Evolutionary conservation across 2,113 vertebrate genomes (phyloP).

Genomic region (Colius striatus): DNA sequence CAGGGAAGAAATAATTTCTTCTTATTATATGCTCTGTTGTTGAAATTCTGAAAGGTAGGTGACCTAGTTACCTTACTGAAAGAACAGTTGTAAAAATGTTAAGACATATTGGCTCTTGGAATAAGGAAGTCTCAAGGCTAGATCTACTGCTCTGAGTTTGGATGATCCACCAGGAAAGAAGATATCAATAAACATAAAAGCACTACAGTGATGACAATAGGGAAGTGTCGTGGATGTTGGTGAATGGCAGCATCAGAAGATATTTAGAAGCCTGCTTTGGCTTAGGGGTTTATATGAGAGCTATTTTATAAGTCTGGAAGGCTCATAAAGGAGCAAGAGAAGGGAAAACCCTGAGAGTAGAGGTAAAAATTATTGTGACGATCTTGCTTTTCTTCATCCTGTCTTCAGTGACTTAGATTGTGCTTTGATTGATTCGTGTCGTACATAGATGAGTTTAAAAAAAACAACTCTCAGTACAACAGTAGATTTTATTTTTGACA

Average conservation of each 20-base stretch:
- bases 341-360: not conserved
- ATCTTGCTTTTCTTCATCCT: not conserved
- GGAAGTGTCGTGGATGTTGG: not conserved
- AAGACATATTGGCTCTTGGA: not conserved
- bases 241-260: not conserved
- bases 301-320: not conserved
- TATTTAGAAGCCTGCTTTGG: not conserved
- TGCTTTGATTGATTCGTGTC: not conserved
- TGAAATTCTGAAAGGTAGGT: not conserved
- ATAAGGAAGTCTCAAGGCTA: not conserved
- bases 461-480: not conserved
- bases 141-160: not conserved
- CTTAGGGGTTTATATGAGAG: not conserved
- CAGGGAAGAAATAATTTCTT: not conserved
- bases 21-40: not conserved
- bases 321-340: not conserved
- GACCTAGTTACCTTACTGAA: not conserved
- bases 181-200: not conserved
- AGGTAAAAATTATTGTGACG: not conserved
- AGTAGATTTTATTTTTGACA: not conserved
- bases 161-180: not conserved
- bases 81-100: not conserved
- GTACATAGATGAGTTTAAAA: not conserved
- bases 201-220: not conserved
- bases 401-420: not conserved